phyloP scores from a whole-genome alignment of 2,888 invertebrate species.

The Magallana nippona region DNA sequence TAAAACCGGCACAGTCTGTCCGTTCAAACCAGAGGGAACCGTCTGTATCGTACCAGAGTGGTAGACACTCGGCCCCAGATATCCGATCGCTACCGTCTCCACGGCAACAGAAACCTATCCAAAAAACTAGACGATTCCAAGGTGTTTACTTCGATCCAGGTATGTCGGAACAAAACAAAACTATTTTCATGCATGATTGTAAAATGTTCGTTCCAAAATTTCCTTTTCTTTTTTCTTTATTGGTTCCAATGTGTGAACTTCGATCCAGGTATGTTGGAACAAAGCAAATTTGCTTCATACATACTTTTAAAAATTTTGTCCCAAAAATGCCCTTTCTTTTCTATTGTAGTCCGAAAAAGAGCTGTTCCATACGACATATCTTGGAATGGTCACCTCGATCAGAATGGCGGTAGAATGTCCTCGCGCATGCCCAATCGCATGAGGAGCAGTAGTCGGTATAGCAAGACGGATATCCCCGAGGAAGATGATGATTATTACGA shows the following conservation, averaged over 20 bases:
- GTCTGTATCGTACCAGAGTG: not conserved
- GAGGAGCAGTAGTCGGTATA: slow-evolving; percentile 6
- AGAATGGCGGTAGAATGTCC: slow-evolving; percentile 25
- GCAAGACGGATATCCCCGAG: slow-evolving; percentile 22
- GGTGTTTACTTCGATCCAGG: slow-evolving; percentile 48
- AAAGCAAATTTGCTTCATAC: too few relatives aligned
- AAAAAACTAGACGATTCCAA: slow-evolving; percentile 41
- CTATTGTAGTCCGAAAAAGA: slow-evolving; percentile 3
- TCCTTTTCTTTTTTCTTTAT: too few relatives aligned
- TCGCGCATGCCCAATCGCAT: slow-evolving; percentile 35
- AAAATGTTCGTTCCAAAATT: too few relatives aligned
- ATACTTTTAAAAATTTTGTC: too few relatives aligned
- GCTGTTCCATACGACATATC: slow-evolving; percentile 14
- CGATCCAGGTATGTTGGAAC: too few relatives aligned
- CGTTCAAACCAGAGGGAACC: not conserved
- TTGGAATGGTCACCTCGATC: slow-evolving; percentile 12
- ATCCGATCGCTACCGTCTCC: not conserved
- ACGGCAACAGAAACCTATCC: not conserved
- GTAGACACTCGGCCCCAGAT: slow-evolving; percentile 5
- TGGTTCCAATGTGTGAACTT: too few relatives aligned
- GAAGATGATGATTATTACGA: slow-evolving; percentile 21
- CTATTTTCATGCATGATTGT: too few relatives aligned
- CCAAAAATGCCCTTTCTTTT: not conserved
- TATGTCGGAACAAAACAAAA: slow-evolving; percentile 3
- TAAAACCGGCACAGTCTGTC: not conserved